Conservation (phyloP, 2,797 vertebrate species). For the Silurus aristotelis region DNA sequence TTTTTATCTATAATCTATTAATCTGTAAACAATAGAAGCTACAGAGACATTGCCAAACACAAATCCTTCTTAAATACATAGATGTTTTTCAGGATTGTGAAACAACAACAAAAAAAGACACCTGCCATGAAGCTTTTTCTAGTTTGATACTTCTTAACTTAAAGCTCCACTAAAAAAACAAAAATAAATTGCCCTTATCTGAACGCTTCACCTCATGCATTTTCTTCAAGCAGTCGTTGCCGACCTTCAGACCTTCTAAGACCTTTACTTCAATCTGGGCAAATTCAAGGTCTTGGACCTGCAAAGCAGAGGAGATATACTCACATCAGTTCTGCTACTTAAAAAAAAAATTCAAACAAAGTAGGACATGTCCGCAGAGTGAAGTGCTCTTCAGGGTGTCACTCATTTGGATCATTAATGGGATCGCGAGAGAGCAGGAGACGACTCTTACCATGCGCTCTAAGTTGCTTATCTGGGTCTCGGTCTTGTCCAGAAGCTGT, state of each 20-base stretch:
- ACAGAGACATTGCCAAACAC: too few species aligned
- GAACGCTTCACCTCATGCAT: constrained; percentile 75
- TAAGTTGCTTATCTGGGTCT: constrained; percentile 93
- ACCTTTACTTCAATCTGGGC: constrained; percentile 94
- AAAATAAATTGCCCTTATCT: background rate
- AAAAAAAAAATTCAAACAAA: background rate
- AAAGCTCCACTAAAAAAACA: background rate
- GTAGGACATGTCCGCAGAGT: constrained; percentile 22
- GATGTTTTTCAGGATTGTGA: background rate
- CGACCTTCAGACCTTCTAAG: constrained; percentile 87
- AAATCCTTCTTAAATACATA: background rate
- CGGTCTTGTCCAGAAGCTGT: constrained; percentile 88
- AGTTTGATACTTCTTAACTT: background rate
- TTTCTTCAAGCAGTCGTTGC: constrained; percentile 93
- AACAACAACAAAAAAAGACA: background rate
- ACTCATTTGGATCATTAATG: constrained; percentile 42
- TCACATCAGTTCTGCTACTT: constrained; percentile 20
- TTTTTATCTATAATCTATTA: constrained; percentile 71
- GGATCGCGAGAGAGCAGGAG: constrained; percentile 2
- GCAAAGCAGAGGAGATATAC: constrained; percentile 19
- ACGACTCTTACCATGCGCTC: constrained; percentile 84
- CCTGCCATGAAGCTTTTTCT: too few species aligned
- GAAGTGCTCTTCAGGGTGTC: constrained; percentile 10
- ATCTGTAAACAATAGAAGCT: constrained; percentile 63
- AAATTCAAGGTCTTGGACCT: constrained; percentile 89